Evolutionary conservation across 1,140 invertebrate genomes (phyloP).

Genomic region (Drusus annulatus): DNA sequence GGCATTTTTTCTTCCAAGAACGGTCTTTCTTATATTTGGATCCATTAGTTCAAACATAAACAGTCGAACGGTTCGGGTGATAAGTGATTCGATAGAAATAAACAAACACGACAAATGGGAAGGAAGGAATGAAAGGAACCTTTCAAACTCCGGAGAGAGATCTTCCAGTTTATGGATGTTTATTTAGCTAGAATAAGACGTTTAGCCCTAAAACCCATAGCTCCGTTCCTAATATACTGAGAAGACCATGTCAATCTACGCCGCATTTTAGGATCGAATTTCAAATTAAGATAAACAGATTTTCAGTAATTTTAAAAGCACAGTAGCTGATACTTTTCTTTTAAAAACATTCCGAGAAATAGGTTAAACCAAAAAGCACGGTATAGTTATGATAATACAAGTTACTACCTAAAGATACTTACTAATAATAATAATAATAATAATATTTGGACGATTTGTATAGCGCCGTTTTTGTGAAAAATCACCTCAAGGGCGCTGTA

Average conservation of each 20-base stretch:
- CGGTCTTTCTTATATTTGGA: constrained; percentile 35
- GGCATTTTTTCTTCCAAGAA: constrained; percentile 26
- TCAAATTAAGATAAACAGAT: no score
- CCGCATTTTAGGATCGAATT: no score
- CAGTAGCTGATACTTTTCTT: no score
- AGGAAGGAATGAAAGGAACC: constrained; percentile 25
- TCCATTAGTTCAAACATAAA: constrained; percentile 37
- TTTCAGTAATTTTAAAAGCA: no score
- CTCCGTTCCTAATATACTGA: background rate
- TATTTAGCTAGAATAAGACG: constrained; percentile 19
- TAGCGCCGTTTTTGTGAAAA: no score
- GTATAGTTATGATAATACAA: no score
- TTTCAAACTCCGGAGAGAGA: background rate
- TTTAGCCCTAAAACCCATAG: constrained; percentile 1
- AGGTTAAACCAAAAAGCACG: no score
- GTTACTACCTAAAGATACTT: no score
- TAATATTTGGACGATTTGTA: no score
- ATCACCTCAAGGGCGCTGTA: no score
- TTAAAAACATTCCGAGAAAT: no score
- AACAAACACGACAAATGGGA: constrained; percentile 39
- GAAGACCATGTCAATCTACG: background rate
- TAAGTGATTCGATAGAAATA: constrained; percentile 40
- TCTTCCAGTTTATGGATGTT: constrained; percentile 3
- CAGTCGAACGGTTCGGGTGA: constrained; percentile 17
- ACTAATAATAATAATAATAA: no score